Conservation (phyloP, 2,888 invertebrate species). For the Taenaris catops region DNA sequence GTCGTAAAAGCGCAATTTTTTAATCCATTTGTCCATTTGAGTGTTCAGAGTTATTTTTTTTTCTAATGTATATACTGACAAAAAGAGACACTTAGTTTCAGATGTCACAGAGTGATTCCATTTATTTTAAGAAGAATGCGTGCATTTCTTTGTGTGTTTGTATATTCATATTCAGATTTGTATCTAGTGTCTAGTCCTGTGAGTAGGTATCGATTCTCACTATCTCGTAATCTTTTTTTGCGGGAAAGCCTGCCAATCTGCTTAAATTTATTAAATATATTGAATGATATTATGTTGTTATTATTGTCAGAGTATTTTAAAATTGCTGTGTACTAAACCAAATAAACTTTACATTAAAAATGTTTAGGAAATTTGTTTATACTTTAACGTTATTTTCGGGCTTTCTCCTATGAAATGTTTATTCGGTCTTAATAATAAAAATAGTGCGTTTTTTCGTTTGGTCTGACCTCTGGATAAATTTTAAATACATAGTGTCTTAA, state of each 20-base stretch:
- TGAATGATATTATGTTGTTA: slow-evolving; percentile 19
- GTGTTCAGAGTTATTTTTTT: slow-evolving; percentile 24
- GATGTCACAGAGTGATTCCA: slow-evolving; percentile 73
- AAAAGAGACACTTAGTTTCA: slow-evolving; percentile 45
- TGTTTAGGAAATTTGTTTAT: slow-evolving; percentile 17
- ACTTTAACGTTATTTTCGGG: slow-evolving; percentile 42
- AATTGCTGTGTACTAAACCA: slow-evolving; percentile 68
- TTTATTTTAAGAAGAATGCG: slow-evolving; percentile 76
- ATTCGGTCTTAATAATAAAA: slow-evolving; percentile 25
- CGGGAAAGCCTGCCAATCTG: slow-evolving; percentile 50
- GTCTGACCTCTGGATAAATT: too few species aligned
- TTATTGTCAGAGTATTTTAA: slow-evolving; percentile 40
- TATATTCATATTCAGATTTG: slow-evolving; percentile 67
- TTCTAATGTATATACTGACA: slow-evolving; percentile 64
- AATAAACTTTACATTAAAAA: slow-evolving; percentile 46
- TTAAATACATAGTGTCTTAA: too few species aligned
- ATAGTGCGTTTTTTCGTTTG: background rate
- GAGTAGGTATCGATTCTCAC: slow-evolving; percentile 68
- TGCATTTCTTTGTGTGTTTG: slow-evolving; percentile 77
- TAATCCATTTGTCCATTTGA: too few species aligned
- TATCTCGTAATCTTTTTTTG: slow-evolving; percentile 61
- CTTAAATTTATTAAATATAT: slow-evolving; percentile 18
- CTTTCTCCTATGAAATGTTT: slow-evolving; percentile 41
- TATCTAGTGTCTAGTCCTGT: slow-evolving; percentile 73
- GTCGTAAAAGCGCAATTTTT: slow-evolving; percentile 21